These are phyloP conservation scores for Malurus leucopterus DNA, from an alignment of 2,797 vertebrate genomes.

Conservation along the genomic window DNA sequence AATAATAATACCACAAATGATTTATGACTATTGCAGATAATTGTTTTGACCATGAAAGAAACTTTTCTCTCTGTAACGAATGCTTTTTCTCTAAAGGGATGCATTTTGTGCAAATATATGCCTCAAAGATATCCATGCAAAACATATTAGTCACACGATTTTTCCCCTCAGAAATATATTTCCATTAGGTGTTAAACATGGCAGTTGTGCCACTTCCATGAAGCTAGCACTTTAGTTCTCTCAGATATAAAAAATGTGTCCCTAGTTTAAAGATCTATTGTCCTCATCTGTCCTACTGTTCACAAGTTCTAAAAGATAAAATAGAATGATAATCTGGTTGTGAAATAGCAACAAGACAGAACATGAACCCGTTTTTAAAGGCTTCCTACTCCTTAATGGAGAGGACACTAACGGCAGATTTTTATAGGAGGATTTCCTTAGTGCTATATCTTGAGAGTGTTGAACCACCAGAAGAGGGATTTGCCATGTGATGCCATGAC, in stretches of 20 bases:
- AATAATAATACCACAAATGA: neutral
- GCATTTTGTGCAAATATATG: neutral
- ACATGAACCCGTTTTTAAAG: neutral
- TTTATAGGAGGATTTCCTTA: neutral
- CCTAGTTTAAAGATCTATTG: neutral
- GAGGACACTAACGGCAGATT: neutral
- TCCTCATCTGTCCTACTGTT: neutral
- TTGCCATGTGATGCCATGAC: rapidly evolving
- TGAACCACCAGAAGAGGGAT: neutral
- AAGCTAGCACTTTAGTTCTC: neutral
- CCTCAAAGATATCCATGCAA: neutral
- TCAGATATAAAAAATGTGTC: neutral
- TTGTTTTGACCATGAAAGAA: neutral
- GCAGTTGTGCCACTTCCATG: neutral
- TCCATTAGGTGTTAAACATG: neutral
- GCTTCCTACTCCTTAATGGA: neutral
- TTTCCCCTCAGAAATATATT: neutral
- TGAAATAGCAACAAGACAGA: neutral
- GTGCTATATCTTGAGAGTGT: neutral
- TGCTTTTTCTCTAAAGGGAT: neutral
- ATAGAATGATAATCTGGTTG: neutral
- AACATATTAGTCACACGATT: neutral
- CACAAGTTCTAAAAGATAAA: neutral
- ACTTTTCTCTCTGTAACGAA: neutral
- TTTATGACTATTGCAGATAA: neutral